Evolutionary conservation across 2,888 invertebrate genomes (phyloP), one percentile per base, ranked within the genome.

Genomic region (Hemithea aestivaria): DNA sequence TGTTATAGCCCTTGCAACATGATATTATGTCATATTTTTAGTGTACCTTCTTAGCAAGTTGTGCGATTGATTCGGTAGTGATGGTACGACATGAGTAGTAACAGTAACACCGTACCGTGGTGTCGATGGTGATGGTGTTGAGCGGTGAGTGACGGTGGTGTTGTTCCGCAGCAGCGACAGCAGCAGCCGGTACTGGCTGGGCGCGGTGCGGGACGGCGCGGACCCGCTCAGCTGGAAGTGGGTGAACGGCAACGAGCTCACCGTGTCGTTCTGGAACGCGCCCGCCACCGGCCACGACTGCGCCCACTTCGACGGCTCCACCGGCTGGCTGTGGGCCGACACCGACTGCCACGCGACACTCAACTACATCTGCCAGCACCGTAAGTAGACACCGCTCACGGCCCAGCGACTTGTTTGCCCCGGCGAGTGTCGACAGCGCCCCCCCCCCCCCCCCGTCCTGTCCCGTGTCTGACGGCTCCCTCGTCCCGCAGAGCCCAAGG

Each of bases 251-350:
- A 93, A 94, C 40, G 95, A 96, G 71, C 93, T 97, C 25, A 92
- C 94, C 0, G 93, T 96, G 0, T 96, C 96, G 0, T 97, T 97
- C 81, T 97, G 96, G 97, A 96, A 95, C 77, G 88, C 94, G 27
- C 95, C 95, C 0, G 93, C 94, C 0, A 94, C 93, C 0, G 90
- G 90, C 48, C 95, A 95, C 44, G 93, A 94, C 58, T 97, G 97
- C 69, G 95, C 96, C 1, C 87, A 96, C 32, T 97, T 95, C 76
- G 96, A 97, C 70, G 96, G 97, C 44, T 94, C 95, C 61, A 96
- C 95, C 71, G 96, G 96, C 12, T 97, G 97, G 96, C 89, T 97
- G 0, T 97, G 97, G 97, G 95, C 95, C 1, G 96, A 96, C 69
- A 96, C 96, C 10, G 94, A 96, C 66, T 97, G 97, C 75, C 91